Evolutionary conservation across 2,797 vertebrate species (phyloP).

Genomic region (Eleutherodactylus coqui): DNA sequence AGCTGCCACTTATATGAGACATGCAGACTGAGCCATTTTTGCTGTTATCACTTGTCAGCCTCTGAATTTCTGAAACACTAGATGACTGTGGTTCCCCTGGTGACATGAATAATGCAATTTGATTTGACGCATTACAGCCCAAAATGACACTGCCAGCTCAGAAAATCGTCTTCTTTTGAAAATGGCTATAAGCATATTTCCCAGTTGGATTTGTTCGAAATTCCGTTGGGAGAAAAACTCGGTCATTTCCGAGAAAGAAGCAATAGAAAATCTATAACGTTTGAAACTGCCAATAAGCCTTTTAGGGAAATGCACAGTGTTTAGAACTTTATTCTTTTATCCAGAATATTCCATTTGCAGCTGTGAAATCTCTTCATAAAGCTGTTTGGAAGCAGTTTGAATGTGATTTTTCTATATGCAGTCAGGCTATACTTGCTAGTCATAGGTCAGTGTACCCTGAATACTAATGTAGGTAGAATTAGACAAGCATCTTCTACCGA

Average conservation of each 20-base stretch:
- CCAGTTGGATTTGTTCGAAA: slow-evolving; percentile 56
- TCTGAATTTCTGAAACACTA: slow-evolving; percentile 56
- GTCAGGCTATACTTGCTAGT: slow-evolving; percentile 19
- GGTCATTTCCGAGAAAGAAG: slow-evolving; percentile 53
- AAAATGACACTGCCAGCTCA: slow-evolving; percentile 61
- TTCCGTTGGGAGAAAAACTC: slow-evolving; percentile 53
- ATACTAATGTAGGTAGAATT: slow-evolving; percentile 30
- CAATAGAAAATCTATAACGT: slow-evolving; percentile 56
- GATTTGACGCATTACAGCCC: slow-evolving; percentile 63
- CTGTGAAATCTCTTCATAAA: slow-evolving; percentile 46
- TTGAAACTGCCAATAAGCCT: slow-evolving; percentile 62
- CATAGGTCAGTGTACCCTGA: slow-evolving; percentile 31
- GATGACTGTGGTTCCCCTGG: slow-evolving; percentile 52
- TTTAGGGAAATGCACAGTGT: slow-evolving; percentile 56
- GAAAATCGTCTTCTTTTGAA: slow-evolving; percentile 60
- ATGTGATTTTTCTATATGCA: slow-evolving; percentile 11
- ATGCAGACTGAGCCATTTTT: slow-evolving; percentile 48
- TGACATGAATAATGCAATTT: slow-evolving; percentile 64
- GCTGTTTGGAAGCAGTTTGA: slow-evolving; percentile 25
- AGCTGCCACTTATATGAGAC: slow-evolving; percentile 30
- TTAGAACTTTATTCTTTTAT: slow-evolving; percentile 47
- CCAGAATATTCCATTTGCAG: slow-evolving; percentile 49
- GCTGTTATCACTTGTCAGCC: slow-evolving; percentile 57
- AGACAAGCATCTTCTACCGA: not conserved
- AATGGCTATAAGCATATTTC: slow-evolving; percentile 57